These are phyloP conservation scores for Pangasius djambal DNA, from an alignment of 2,797 vertebrate species.

Conservation along the genomic window DNA sequence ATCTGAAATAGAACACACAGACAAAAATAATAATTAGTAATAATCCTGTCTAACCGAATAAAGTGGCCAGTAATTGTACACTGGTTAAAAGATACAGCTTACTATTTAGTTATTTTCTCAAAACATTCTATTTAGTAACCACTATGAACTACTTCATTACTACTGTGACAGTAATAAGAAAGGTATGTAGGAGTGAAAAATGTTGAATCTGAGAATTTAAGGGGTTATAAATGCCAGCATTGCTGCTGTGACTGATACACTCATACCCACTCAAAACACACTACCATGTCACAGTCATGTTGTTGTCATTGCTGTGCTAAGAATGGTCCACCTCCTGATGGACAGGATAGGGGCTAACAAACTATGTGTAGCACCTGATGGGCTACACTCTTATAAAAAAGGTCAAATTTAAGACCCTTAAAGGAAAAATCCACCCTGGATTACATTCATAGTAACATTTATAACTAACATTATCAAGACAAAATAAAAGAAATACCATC, in stretches of 20 bases:
- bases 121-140: not conserved
- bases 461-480: not conserved
- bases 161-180: not conserved
- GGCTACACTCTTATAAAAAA: not conserved
- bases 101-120: not conserved
- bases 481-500: not conserved
- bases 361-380: not conserved
- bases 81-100: not conserved
- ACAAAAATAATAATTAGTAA: slow-evolving; percentile 12
- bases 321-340: not conserved
- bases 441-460: not conserved
- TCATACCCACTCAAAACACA: not conserved
- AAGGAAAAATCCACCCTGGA: not conserved
- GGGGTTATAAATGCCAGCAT: not conserved
- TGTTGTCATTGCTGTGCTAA: not conserved
- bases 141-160: too few relatives aligned
- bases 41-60: not conserved
- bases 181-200: not conserved
- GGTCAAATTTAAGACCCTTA: not conserved
- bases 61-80: not conserved
- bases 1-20: slow-evolving; percentile 56
- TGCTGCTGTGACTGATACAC: not conserved
- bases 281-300: not conserved
- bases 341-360: not conserved
- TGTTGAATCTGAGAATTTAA: not conserved